Conservation (phyloP, 2,888 invertebrate species). For the Torymus auratus region DNA sequence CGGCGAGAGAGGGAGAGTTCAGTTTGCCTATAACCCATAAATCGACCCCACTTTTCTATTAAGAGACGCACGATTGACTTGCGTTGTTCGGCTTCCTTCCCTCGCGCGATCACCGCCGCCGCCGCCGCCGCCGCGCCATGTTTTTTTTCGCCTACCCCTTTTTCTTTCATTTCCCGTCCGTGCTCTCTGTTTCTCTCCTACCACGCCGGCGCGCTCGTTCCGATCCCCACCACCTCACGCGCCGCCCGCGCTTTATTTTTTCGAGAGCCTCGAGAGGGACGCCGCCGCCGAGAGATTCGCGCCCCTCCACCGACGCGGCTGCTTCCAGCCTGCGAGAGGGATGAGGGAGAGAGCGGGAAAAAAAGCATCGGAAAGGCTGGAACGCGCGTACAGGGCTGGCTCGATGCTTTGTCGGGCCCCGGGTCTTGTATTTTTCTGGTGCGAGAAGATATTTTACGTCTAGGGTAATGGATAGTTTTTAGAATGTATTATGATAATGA, state of each 20-base stretch:
- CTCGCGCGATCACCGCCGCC: constrained; percentile 38
- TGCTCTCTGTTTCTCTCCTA: not conserved
- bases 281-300: constrained; percentile 33
- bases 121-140: constrained; percentile 46
- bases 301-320: constrained; percentile 24
- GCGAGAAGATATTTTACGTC: no score
- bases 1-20: constrained; percentile 62
- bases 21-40: constrained; percentile 76
- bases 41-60: constrained; percentile 76
- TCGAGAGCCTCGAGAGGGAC: not conserved
- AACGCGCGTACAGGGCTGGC: constrained; percentile 36
- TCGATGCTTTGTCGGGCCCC: constrained; percentile 22
- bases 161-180: not conserved
- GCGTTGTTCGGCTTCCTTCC: constrained; percentile 73
- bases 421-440: not conserved
- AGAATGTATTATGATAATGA: no score
- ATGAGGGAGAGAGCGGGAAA: constrained; percentile 9
- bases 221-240: constrained; percentile 1
- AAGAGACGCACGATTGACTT: constrained; percentile 76
- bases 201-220: not conserved
- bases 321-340: constrained; percentile 43
- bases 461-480: no score
- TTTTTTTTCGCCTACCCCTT: constrained; percentile 47
- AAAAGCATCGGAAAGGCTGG: constrained; percentile 39
- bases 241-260: no score